Percentiles rank a stretch among this genome's conserved stretches.
Evolutionary conservation across 2,888 invertebrate genomes (phyloP).

Genomic region (Acholoe squamosa): DNA sequence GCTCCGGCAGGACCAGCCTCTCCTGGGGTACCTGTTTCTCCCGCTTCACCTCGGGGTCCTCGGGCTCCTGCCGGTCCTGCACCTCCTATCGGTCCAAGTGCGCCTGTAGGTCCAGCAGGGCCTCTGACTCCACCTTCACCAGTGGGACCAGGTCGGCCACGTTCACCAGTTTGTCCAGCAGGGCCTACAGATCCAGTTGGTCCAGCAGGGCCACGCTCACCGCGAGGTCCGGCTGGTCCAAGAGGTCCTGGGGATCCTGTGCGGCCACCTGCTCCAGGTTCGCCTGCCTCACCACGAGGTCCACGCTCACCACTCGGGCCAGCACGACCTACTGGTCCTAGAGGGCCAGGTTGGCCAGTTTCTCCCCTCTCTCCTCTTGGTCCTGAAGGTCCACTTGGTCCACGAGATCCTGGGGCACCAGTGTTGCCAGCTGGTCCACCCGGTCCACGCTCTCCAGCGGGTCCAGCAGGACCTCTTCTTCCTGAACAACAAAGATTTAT

Average conservation of each 20-base stretch:
- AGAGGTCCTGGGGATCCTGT: conserved; percentile 65
- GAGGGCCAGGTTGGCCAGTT: conserved; percentile 69
- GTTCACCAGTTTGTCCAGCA: conserved; percentile 62
- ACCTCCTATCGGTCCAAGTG: conserved; percentile 26
- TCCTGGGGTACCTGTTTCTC: conserved; percentile 55
- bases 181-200: conserved; percentile 63
- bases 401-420: conserved; percentile 62
- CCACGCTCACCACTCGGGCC: conserved; percentile 65
- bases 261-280: conserved; percentile 50
- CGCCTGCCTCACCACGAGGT: conserved; percentile 52
- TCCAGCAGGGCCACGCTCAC: conserved; percentile 65
- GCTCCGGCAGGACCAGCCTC: conserved; percentile 58
- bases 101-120: conserved; percentile 63
- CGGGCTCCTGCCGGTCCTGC: conserved; percentile 67
- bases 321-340: conserved; percentile 67
- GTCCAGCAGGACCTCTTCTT: conserved; percentile 49
- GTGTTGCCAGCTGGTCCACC: conserved; percentile 63
- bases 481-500: too few relatives aligned
- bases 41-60: conserved; percentile 58
- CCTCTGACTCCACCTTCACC: conserved; percentile 65
- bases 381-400: conserved; percentile 67
- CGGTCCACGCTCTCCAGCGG: conserved; percentile 51
- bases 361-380: conserved; percentile 63
- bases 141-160: conserved; percentile 38
- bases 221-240: conserved; percentile 37